Evolutionary conservation across 2,888 invertebrate species (phyloP), one percentile per base, ranked within the genome.

Genomic region (Acheta domesticus): DNA sequence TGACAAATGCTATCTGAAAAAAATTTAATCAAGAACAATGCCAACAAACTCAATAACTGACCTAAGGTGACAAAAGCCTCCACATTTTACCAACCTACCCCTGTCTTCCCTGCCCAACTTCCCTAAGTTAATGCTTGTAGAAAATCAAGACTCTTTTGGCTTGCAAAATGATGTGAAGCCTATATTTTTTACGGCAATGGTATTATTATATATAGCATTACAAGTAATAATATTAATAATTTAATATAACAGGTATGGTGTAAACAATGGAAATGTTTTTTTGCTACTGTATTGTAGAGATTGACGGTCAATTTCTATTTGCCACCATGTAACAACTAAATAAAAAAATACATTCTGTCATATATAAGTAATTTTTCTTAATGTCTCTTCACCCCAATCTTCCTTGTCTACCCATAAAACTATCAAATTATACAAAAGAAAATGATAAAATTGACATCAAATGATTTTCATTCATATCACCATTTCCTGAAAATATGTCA

Each of bases 281-380:
- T 80, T 80, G 80, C 80, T 80, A 80, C 80, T 49, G 78, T 80
- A 78, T 48, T 80, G 78, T 76, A 76, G 78, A 78, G 74, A 80
- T 74, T 78, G 80, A 62, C 76, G 73, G 48, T 36, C 78, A 78
- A 76, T 80, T 80, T 80, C 80, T 80, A 80, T 80, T 80, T 78
- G 78, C 78, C 76, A 78, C 23, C 23, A 80, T 80, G 80, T 80
- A 80, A 76, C 23, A 75, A 48, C 74, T 19, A 75, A 75, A 36
- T 75, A 36, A 36, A 75, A 36, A 36, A 2, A 62, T 62, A 62
- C 62, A 62, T 62, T 62, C 62, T 62, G 62, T 62, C 62, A 62
- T 62, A 62, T n/a, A 11, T 62, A 75, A 75, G 20, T 75, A 36
- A 36, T 75, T 16, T 75, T 75, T 62, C 3, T 62, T 62, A 19